Conservation (phyloP, 2,113 vertebrate species). For the Microcebus lehilahytsara region DNA sequence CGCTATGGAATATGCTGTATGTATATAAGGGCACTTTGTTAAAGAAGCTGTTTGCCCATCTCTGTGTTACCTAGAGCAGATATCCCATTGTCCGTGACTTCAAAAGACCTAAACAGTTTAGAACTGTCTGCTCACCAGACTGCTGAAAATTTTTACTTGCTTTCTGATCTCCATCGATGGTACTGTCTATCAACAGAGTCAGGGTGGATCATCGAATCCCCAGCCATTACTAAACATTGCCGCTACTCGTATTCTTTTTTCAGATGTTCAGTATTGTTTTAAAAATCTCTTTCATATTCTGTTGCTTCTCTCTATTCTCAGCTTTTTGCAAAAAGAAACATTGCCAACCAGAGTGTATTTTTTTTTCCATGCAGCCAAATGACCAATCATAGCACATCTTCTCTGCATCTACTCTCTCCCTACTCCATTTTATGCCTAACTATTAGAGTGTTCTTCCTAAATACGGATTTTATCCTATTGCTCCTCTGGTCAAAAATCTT, state of each 20-base stretch:
- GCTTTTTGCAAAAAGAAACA: constrained; percentile 41
- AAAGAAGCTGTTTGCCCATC: not conserved
- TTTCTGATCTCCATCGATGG: not conserved
- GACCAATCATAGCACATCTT: constrained; percentile 41
- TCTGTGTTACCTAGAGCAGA: not conserved
- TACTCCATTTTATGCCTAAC: not conserved
- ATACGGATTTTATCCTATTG: constrained; percentile 30
- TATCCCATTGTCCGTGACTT: constrained; percentile 11
- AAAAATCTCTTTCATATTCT: constrained; percentile 17
- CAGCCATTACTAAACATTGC: constrained; percentile 8
- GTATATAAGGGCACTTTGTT: not conserved
- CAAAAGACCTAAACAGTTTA: not conserved
- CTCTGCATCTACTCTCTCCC: not conserved
- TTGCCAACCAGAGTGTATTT: constrained; percentile 21
- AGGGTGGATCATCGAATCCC: not conserved
- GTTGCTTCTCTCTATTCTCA: constrained; percentile 44
- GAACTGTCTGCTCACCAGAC: constrained; percentile 12
- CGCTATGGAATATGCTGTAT: not conserved
- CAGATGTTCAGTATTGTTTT: constrained; percentile 47
- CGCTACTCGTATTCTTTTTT: not conserved
- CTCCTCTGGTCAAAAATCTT: not conserved
- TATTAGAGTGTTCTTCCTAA: constrained; percentile 49
- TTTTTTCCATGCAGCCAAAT: constrained; percentile 43
- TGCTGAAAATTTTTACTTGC: not conserved
- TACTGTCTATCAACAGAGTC: constrained; percentile 25